Conservation (phyloP, 2,113 vertebrate genomes). For the Elgaria multicarinata region DNA sequence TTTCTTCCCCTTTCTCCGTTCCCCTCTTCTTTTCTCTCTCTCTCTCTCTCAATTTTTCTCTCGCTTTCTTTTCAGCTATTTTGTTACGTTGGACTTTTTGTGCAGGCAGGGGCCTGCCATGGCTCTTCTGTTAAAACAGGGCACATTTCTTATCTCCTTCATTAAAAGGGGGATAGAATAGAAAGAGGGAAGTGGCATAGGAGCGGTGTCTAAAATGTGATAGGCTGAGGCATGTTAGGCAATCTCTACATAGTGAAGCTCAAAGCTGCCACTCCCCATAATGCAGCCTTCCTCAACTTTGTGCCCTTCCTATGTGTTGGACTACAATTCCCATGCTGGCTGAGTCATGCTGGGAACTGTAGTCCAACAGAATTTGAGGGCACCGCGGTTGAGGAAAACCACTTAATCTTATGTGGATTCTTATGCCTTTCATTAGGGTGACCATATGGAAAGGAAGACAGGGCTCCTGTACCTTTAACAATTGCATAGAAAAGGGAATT, state of each 20-base stretch:
- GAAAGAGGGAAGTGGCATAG: background rate
- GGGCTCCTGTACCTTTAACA: too few species aligned
- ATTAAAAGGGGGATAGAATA: background rate
- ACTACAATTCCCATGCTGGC: background rate
- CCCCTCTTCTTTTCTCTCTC: background rate
- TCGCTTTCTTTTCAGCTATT: slow-evolving; percentile 11
- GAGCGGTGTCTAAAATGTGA: background rate
- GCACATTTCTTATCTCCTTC: background rate
- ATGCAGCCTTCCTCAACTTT: background rate
- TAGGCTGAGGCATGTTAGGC: background rate
- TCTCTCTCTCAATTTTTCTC: background rate
- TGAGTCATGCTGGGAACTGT: background rate
- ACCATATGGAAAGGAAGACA: too few species aligned
- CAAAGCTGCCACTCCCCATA: background rate
- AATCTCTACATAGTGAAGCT: background rate
- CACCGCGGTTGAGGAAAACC: background rate
- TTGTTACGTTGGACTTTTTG: background rate
- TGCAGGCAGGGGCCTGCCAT: background rate
- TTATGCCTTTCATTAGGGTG: too few species aligned
- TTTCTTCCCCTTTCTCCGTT: slow-evolving; percentile 16
- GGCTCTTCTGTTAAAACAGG: background rate
- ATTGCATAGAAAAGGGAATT: too few species aligned
- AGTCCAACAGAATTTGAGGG: too few species aligned
- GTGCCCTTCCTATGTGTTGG: background rate
- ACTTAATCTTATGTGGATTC: background rate